Conservation (phyloP, 2,888 invertebrate genomes). For the Ichneumoninae sp. region DNA sequence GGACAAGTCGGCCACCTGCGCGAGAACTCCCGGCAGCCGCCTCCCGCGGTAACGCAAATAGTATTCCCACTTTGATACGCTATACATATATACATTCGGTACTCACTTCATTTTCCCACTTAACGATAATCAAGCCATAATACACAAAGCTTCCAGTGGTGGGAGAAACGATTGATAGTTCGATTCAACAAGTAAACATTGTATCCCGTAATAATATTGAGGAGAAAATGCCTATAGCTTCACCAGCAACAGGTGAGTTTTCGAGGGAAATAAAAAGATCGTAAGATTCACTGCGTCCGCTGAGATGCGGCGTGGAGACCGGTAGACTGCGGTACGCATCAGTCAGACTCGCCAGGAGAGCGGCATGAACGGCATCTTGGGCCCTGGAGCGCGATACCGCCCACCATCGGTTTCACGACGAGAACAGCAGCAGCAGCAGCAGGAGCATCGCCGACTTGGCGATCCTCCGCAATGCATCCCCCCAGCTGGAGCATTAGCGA, state of each 20-base stretch:
- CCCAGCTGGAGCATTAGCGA: conserved; percentile 59
- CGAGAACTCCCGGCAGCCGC: conserved; percentile 50
- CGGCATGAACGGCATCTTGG: conserved; percentile 60
- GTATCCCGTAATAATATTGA: not conserved
- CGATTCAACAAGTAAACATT: not conserved
- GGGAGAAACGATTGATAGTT: not conserved
- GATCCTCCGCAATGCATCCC: conserved; percentile 52
- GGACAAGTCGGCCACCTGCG: conserved; percentile 68
- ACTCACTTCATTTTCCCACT: too few species aligned
- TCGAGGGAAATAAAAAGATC: conserved; percentile 23
- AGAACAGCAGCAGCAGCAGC: conserved; percentile 43
- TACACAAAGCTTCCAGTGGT: not conserved
- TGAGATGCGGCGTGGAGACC: not conserved
- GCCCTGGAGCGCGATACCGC: conserved; percentile 65
- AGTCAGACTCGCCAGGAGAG: conserved; percentile 57
- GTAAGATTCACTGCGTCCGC: not conserved
- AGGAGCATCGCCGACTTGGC: conserved; percentile 37
- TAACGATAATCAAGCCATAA: not conserved
- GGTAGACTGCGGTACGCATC: conserved; percentile 57
- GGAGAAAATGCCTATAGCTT: not conserved
- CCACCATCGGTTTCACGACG: conserved; percentile 59
- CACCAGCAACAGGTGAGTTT: conserved; percentile 32
- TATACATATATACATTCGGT: too few species aligned
- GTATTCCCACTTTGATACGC: conserved; percentile 17
- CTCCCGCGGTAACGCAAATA: conserved; percentile 60